Conservation (phyloP, 2,113 vertebrate species). For the Melanerpes aurifrons region DNA sequence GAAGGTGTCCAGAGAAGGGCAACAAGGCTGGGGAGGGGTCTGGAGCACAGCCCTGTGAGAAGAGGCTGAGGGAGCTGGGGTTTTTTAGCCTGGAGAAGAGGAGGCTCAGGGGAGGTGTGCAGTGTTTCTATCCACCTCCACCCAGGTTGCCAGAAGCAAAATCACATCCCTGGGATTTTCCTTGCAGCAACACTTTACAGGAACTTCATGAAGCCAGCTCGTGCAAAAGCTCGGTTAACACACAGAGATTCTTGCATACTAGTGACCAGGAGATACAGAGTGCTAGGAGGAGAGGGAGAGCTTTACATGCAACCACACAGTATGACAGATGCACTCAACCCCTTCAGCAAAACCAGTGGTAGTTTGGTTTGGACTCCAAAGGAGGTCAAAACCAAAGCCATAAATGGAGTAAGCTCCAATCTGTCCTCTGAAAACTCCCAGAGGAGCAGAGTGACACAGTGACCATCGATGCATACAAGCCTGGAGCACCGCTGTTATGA, state of each 20-base stretch:
- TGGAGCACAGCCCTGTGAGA: too few relatives aligned
- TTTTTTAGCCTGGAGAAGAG: too few relatives aligned
- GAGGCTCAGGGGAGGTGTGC: not conserved
- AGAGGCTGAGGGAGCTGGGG: too few relatives aligned
- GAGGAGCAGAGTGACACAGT: conserved; percentile 8
- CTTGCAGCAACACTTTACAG: not conserved
- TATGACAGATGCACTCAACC: too few relatives aligned
- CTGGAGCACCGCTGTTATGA: not conserved
- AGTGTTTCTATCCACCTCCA: not conserved
- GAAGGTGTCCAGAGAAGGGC: too few relatives aligned
- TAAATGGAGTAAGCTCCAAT: not conserved
- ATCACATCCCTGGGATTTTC: not conserved
- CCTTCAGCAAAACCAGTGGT: accelerated
- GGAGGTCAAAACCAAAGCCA: not conserved
- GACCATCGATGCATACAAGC: not conserved
- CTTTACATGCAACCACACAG: accelerated
- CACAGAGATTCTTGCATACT: not conserved
- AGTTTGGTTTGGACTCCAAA: not conserved
- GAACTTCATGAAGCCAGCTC: not conserved
- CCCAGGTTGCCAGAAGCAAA: not conserved
- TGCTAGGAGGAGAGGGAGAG: not conserved
- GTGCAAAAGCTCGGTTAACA: not conserved
- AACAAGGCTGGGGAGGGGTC: too few relatives aligned
- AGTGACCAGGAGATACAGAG: not conserved
- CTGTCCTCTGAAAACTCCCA: not conserved